These are phyloP conservation scores for Serinus canaria DNA, from an alignment of 2,113 vertebrate genomes.

Conservation along the genomic window DNA sequence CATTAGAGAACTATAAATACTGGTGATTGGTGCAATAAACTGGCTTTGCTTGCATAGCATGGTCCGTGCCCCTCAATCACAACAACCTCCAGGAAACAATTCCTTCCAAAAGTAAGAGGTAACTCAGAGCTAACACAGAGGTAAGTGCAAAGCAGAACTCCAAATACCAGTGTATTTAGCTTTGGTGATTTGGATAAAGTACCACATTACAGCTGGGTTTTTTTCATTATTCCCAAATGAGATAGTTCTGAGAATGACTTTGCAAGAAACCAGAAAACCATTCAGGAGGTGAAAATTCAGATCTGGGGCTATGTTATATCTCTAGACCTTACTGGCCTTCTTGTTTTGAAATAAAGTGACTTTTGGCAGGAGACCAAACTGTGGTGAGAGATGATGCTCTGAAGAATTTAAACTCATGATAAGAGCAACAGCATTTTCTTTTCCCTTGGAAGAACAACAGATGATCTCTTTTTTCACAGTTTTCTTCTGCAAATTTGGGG, in stretches of 20 bases:
- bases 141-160: neutral
- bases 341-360: neutral
- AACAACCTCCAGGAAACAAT: neutral
- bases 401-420: neutral
- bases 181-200: rapidly evolving
- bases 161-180: neutral
- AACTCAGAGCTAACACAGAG: neutral
- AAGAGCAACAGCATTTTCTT: neutral
- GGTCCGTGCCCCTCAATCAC: neutral
- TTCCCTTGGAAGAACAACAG: neutral
- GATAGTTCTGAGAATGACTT: neutral
- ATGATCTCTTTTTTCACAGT: neutral
- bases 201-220: neutral
- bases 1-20: neutral
- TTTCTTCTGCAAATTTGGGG: neutral
- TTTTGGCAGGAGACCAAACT: neutral
- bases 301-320: neutral
- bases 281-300: neutral
- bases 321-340: neutral
- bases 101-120: neutral
- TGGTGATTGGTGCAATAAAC: neutral
- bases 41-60: neutral
- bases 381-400: neutral
- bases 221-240: neutral
- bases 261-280: neutral